A percentile compares a stretch with the other conserved stretches of the same genome.
Evolutionary conservation across 2,888 invertebrate genomes (phyloP).

Genomic region (Athripsodes cinereus): DNA sequence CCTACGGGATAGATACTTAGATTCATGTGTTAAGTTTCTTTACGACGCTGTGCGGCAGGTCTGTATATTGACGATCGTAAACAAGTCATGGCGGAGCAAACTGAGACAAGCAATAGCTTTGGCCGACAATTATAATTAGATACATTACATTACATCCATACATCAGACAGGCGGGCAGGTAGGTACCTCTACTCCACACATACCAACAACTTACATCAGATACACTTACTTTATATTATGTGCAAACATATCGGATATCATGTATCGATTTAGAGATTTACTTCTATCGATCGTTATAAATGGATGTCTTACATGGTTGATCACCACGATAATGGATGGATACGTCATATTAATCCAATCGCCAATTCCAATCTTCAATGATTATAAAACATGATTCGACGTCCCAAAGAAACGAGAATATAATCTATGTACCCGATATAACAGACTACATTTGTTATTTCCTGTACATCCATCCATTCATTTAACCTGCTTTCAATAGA

Average conservation of each 20-base stretch:
- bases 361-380: not conserved
- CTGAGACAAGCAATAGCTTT: not conserved
- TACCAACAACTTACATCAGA: not conserved
- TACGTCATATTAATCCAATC: slow-evolving; percentile 2
- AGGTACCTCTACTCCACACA: not conserved
- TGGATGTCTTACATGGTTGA: not conserved
- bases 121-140: slow-evolving; percentile 1
- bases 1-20: not conserved
- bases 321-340: not conserved
- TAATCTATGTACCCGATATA: too few species aligned
- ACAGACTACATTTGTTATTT: too few species aligned
- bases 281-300: not conserved
- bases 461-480: too few species aligned
- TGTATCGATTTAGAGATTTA: slow-evolving; percentile 1
- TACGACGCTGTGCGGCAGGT: slow-evolving; percentile 20
- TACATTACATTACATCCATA: not conserved
- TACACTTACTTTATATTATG: not conserved
- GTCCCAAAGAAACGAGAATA: not conserved
- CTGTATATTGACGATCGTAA: slow-evolving; percentile 7
- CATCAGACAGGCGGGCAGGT: too few species aligned
- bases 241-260: not conserved
- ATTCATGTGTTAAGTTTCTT: slow-evolving; percentile 8
- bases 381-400: not conserved
- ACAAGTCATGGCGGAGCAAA: not conserved
- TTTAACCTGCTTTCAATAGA: too few species aligned